phyloP scores from a whole-genome alignment of 2,888 invertebrate species.

The Tenthredo livida region DNA sequence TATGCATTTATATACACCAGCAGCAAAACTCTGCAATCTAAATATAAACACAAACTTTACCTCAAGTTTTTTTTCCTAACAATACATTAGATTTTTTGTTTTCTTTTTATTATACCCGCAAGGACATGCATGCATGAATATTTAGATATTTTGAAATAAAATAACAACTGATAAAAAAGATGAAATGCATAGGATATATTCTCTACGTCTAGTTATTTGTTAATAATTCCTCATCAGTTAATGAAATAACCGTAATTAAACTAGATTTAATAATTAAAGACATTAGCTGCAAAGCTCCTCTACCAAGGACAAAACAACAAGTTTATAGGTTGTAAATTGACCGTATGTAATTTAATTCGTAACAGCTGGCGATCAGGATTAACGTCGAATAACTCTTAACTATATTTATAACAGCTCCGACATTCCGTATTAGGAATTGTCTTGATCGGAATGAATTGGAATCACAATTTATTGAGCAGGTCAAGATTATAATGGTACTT shows the following conservation, averaged over 20 bases:
- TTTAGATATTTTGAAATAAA: too few species aligned
- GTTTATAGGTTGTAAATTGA: neutral
- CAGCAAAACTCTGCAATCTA: constrained; percentile 34
- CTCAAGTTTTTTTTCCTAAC: neutral
- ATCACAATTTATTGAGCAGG: constrained; percentile 67
- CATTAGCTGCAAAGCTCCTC: neutral
- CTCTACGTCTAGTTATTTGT: too few species aligned
- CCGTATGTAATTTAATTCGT: neutral
- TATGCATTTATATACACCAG: constrained; percentile 36
- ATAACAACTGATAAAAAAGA: too few species aligned
- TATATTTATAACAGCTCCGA: neutral
- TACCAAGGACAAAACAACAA: constrained; percentile 10
- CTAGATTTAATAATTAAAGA: neutral
- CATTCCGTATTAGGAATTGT: constrained; percentile 39
- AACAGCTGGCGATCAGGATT: neutral
- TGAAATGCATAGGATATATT: too few species aligned
- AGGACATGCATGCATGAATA: too few species aligned
- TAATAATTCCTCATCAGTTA: too few species aligned
- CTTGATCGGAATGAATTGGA: constrained; percentile 29
- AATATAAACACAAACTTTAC: constrained; percentile 5
- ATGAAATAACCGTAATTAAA: neutral
- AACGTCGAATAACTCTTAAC: neutral
- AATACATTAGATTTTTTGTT: too few species aligned
- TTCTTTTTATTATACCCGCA: too few species aligned
- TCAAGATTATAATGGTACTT: constrained; percentile 62